Evolutionary conservation across 1,140 invertebrate species (phyloP), one percentile per base, ranked within the genome.

Genomic region (Homalodisca vitripennis): DNA sequence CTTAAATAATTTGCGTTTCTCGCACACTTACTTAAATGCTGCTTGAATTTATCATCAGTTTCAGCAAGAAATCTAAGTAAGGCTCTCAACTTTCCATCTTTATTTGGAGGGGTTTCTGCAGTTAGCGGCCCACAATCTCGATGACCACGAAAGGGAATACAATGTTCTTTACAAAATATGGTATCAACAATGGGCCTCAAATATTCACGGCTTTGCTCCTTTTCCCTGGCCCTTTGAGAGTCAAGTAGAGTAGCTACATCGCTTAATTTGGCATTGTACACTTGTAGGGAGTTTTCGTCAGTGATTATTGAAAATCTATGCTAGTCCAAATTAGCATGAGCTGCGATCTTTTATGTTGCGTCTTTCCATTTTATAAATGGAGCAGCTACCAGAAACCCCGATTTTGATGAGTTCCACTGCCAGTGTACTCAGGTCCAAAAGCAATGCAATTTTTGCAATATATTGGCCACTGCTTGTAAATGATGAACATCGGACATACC

Each of bases 331-430:
- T 30, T 12, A 27, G 3, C 2, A 31, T 62, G 57, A 30, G 6
- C 10, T 3, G 6, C 20, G 20, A 27, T 26, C 20, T 62, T 62
- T 6, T 62, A 13, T 10, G 29, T 20, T 6, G 24, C 57, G 20
- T 62, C 27, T 62, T 30, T 62, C 57, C 57, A 29, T 30, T 30
- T 24, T 62, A 10, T 62, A 30, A 62, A 62, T 10, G 57, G 57
- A 2, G 30, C 57, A 10, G 20, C 24, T 27, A 29, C 14, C 6
- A 62, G 29, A 31, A 27, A 10, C 12, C 30, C 30, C 3, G 20
- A n/a, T 17, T 27, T 10, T 22, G 57, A 30, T 62, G 3, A 10
- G 12, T 27, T 10, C 26, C 57, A 3, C 6, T 62, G 3, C 57
- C 57, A 62, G 6, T 14, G 29, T 2, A 24, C 22, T 31, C 57